Conservation (phyloP, 2,113 vertebrate genomes). For the Ascaphus truei region DNA sequence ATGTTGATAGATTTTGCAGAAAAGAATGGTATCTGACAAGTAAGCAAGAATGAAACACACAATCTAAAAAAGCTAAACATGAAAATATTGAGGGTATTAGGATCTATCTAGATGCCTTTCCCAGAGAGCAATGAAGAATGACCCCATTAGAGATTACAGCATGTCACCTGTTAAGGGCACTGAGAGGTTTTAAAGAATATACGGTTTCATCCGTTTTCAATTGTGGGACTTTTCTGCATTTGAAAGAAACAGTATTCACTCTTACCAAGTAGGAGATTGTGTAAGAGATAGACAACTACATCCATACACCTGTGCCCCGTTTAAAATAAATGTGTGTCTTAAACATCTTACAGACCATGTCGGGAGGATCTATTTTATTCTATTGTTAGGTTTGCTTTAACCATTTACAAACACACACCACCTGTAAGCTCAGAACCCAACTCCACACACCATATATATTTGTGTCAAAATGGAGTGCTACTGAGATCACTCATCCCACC, state of each 20-base stretch:
- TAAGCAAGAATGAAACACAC: not conserved
- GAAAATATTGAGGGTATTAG: constrained; percentile 6
- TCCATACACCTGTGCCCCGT: constrained; percentile 24
- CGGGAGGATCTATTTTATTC: not conserved
- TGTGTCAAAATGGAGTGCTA: too few species aligned
- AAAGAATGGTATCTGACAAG: not conserved
- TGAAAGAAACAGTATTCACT: constrained; percentile 20
- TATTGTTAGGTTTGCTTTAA: not conserved
- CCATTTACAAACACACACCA: not conserved
- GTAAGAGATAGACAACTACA: constrained; percentile 27
- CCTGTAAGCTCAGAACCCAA: too few species aligned
- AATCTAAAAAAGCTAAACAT: not conserved
- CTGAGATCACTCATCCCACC: too few species aligned
- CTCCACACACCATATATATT: too few species aligned
- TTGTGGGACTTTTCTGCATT: constrained; percentile 5
- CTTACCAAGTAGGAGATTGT: constrained; percentile 29
- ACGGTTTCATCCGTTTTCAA: constrained; percentile 22
- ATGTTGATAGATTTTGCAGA: not conserved
- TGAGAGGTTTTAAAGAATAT: constrained; percentile 23
- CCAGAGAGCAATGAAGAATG: constrained; percentile 17
- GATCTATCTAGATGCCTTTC: constrained; percentile 15
- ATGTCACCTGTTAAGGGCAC: constrained; percentile 28
- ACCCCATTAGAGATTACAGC: constrained; percentile 26
- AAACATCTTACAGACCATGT: not conserved
- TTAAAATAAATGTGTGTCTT: not conserved